Evolutionary conservation across 2,113 vertebrate species (phyloP), one percentile per base, ranked within the genome.

Genomic region (Sclerurus mexicanus): DNA sequence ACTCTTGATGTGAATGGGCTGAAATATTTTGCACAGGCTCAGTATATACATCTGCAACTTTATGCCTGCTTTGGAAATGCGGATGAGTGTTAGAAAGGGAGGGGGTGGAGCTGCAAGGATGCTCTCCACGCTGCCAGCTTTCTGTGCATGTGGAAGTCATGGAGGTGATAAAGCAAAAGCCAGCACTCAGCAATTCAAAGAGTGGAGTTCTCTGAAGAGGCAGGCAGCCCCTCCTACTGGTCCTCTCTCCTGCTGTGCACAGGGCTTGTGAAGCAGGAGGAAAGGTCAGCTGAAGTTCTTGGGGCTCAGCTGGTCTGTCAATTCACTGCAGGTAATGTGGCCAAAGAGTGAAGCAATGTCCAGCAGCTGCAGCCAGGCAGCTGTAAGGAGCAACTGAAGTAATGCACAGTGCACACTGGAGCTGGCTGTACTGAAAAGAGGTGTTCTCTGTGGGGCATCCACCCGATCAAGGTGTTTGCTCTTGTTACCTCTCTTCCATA

Each of bases 111-210:
- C 68, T 76, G 27, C 46, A 35, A n/a, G 14, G 59, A 11, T 58
- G n/a, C 33, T 75, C 0, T 0, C 7, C 31, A 23, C 0, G 0
- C 44, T 63, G 62, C 17, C n/a, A 55, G 25, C 22, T 87, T 50
- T 72, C 33, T 49, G 31, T 37, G 28, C 22, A 12, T 12, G 0
- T 40, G 50, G 27, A 35, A 47, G n/a, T 37, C 39, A 19, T 27
- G 33, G 42, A 67, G 24, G 33, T 46, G 52, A 67, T 4, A 7
- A 71, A 68, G 40, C 24, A 40, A 30, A 67, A 78, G 46, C 13
- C n/a, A 44, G 28, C 28, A 28, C 11, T 16, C 42, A 9, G 35
- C 27, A 69, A 27, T 25, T 42, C 33, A 31, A 42, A 40, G 27
- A 67, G 5, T 19, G 47, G 30, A 12, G 30, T 83, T 55, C 24